phyloP scores from a whole-genome alignment of 2,113 vertebrate species.

The Typhlomys cinereus region DNA sequence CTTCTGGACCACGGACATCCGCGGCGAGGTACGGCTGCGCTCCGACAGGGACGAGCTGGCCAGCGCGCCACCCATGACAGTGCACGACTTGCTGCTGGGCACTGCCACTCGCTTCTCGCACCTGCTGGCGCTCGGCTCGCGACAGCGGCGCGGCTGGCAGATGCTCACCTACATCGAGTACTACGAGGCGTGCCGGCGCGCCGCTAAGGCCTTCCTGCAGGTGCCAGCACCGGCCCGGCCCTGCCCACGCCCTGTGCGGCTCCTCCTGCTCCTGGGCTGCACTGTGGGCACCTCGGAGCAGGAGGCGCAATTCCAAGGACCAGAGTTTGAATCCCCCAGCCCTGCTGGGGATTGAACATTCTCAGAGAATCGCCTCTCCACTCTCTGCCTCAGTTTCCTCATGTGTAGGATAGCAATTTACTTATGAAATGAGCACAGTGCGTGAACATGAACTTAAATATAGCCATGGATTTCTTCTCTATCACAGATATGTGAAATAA shows the following conservation, averaged over 20 bases:
- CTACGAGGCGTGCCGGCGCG: conserved; percentile 82
- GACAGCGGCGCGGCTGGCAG: conserved; percentile 83
- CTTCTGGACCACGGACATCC: conserved; percentile 80
- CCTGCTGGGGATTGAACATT: fast-evolving
- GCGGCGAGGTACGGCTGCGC: conserved; percentile 84
- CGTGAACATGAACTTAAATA: neutral
- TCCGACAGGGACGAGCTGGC: conserved; percentile 68
- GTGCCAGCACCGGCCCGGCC: conserved; percentile 59
- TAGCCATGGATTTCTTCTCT: too few species aligned
- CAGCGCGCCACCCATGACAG: conserved; percentile 79
- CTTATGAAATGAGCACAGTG: too few species aligned
- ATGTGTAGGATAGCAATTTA: neutral
- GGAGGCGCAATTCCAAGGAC: too few species aligned
- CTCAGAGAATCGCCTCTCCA: neutral
- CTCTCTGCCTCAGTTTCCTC: neutral
- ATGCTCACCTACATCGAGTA: conserved; percentile 84
- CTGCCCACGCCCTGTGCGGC: fast-evolving
- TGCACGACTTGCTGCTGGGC: conserved; percentile 83
- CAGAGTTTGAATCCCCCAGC: too few species aligned
- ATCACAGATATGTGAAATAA: neutral
- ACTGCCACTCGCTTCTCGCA: conserved; percentile 79
- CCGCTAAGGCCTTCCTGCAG: conserved; percentile 89
- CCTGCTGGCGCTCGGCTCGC: conserved; percentile 84
- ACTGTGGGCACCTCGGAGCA: too few species aligned
- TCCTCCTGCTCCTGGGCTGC: too few species aligned